A percentile compares a stretch with the other conserved stretches of the same genome.
Conservation (phyloP, 2,888 invertebrate genomes). For the Raillietiella orientalis region DNA sequence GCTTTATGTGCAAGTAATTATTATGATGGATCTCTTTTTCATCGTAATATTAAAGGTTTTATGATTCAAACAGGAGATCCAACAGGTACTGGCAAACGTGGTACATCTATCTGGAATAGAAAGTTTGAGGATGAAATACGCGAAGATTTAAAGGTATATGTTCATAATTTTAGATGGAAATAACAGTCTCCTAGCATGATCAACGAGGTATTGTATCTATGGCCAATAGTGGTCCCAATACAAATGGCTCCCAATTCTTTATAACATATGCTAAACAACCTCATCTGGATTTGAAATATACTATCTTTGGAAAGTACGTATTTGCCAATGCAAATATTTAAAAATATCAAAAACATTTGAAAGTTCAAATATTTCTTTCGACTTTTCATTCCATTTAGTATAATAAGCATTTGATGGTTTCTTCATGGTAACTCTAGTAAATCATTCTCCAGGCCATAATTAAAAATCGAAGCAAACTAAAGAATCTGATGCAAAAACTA, state of each 20-base stretch:
- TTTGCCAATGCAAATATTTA: too few species aligned
- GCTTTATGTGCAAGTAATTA: conserved; percentile 85
- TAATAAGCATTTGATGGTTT: background rate
- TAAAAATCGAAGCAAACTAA: background rate
- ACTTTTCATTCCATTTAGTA: background rate
- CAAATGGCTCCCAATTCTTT: conserved; percentile 94
- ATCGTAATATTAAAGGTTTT: conserved; percentile 42
- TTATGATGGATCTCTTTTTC: conserved; percentile 40
- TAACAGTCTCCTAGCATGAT: conserved; percentile 25
- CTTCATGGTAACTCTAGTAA: background rate
- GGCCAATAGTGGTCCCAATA: conserved; percentile 95
- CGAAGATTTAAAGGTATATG: conserved; percentile 47
- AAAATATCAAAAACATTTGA: too few species aligned
- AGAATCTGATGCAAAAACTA: too few species aligned
- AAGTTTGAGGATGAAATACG: conserved; percentile 94
- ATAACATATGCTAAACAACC: conserved; percentile 78
- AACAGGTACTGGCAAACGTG: conserved; percentile 83
- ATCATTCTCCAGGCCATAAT: background rate
- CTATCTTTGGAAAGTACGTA: conserved; percentile 86
- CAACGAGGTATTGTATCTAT: conserved; percentile 67
- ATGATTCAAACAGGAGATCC: conserved; percentile 51
- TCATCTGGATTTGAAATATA: conserved; percentile 86
- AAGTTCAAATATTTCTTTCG: conserved; percentile 9
- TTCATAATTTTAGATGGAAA: background rate
- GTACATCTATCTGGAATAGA: conserved; percentile 76